Percentiles rank a stretch among this genome's conserved stretches.
These are phyloP conservation scores for Oscheius sp. DNA, from an alignment of 2,888 invertebrate genomes.

Conservation along the genomic window DNA sequence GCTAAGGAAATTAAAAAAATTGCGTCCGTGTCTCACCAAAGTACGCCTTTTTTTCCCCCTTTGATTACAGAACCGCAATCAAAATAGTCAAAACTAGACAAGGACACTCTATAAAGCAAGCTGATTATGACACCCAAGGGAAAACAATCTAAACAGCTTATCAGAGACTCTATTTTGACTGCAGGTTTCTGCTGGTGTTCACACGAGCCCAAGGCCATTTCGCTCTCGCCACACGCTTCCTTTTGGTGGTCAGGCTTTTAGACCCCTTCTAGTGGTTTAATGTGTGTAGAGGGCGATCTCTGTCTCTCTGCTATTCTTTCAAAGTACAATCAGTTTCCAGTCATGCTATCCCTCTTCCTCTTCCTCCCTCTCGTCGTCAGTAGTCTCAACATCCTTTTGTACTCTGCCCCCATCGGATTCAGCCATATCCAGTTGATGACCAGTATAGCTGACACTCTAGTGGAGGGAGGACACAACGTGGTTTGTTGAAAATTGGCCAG, in stretches of 20 bases:
- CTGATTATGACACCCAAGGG: too few species aligned
- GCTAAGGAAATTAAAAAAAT: too few species aligned
- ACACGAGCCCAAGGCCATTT: conserved; percentile 16
- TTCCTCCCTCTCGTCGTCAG: conserved; percentile 12
- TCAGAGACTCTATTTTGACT: too few species aligned
- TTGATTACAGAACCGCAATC: too few species aligned
- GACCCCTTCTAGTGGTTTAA: not conserved
- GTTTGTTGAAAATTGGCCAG: not conserved
- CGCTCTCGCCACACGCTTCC: not conserved
- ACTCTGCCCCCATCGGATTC: conserved; percentile 35
- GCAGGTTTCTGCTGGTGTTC: not conserved
- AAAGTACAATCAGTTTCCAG: not conserved
- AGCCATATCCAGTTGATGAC: conserved; percentile 36
- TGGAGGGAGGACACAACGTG: conserved; percentile 32
- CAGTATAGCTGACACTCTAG: conserved; percentile 26
- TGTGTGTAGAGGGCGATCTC: not conserved
- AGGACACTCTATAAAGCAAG: too few species aligned
- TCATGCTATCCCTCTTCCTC: conserved; percentile 11
- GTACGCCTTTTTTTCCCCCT: too few species aligned
- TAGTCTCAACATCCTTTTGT: conserved; percentile 31
- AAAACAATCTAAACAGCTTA: too few species aligned
- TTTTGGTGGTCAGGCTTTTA: not conserved
- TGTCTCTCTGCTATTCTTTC: not conserved
- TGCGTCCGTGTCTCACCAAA: too few species aligned
- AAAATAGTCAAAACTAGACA: too few species aligned